Base-by-base conservation (phyloP, 2,113 vertebrate genomes). In the Oxyura jamaicensis region DNA sequence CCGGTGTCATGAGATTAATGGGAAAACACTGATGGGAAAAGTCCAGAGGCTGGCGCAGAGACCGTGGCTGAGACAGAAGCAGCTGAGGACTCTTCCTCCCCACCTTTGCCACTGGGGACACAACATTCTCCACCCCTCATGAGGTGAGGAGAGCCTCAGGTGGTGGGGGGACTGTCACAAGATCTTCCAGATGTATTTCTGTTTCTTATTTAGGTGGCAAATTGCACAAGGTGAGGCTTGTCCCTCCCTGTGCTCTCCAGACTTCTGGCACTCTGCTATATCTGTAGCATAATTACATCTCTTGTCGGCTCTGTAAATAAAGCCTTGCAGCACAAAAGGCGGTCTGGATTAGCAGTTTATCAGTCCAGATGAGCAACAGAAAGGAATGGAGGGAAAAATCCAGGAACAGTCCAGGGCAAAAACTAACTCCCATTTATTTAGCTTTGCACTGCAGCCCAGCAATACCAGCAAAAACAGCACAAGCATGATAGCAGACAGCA, bases 11-110 rank as follows among this genome's bases (percentile, higher is more conserved):
- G 44, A 48, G 28, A 48, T 25, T 33, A 28, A 73, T 77, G n/a
- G 41, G 56, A 56, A 77, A 42, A 42, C 58, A 41, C 26, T 25
- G 25, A 58, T 71, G 41, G 65, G 65, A 56, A 83, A 42, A 41
- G 58, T 72, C 35, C 50, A 39, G 52, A 83, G 58, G 17, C 29
- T 65, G 58, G 31, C 44, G 31, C 42, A 58, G 31, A 72, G 31
- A 58, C 14, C 0, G 0, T 39, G 41, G 41, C 35, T 42, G 15
- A 83, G 65, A 25, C 1, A 1, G 13, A 29, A 53, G 35, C 36
- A 31, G 19, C 35, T 31, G 35, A 41, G 3, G 23, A 25, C 44
- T 65, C 25, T 44, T 63, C 52, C 35, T 50, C 3, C 0, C 17
- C 36, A 18, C 22, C 42, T 39, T 39, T 52, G 21, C 26, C 21